Percentiles rank a stretch among this genome's conserved stretches.
Conservation (phyloP, 2,797 vertebrate species). For the Prunella strophiata region DNA sequence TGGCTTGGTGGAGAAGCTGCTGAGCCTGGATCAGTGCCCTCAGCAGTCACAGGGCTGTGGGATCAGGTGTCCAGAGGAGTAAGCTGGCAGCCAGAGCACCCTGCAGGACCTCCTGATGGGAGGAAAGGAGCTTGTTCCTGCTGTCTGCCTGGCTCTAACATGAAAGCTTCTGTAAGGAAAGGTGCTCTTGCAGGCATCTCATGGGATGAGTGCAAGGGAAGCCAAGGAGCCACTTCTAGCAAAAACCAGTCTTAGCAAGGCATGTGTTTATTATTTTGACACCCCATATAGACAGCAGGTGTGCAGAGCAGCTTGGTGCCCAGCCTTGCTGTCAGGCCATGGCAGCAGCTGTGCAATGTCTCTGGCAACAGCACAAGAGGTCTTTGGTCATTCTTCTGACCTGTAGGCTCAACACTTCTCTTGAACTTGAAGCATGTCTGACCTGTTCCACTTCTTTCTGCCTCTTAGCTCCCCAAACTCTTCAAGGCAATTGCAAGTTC, state of each 20-base stretch:
- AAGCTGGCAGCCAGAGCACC: background rate
- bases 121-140: background rate
- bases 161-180: background rate
- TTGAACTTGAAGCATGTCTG: background rate
- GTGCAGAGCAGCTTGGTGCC: background rate
- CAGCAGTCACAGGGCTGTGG: background rate
- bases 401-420: rapidly evolving
- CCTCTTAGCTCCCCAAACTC: background rate
- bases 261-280: background rate
- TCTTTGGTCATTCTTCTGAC: background rate
- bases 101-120: background rate
- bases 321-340: background rate
- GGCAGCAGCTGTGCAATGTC: background rate
- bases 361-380: background rate
- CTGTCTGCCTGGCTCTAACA: background rate
- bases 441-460: background rate
- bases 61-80: background rate
- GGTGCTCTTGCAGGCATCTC: background rate
- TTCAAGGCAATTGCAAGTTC: background rate
- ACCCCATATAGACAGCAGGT: background rate
- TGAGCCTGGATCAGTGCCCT: background rate
- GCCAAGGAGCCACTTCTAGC: background rate
- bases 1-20: background rate
- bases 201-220: background rate
- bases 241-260: background rate